Evolutionary conservation across 1,140 invertebrate species (phyloP), one percentile per base, ranked within the genome.

Genomic region (Lineus longissimus): DNA sequence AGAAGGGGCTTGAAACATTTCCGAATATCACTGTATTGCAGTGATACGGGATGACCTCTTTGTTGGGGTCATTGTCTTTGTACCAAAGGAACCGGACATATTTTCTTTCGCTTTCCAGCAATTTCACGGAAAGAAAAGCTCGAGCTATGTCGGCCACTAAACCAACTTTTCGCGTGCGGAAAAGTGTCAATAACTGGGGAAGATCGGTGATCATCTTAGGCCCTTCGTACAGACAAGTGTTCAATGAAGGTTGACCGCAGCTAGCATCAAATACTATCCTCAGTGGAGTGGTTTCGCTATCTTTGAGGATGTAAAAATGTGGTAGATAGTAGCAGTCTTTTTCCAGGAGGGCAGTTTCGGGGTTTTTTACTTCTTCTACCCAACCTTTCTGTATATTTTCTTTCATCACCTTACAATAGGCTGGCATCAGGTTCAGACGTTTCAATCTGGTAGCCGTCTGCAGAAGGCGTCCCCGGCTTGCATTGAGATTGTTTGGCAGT

Each of bases 11-110:
- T 6, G 19, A 23, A 7, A 51, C 47, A 51, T 51, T 51, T 19
- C 47, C 47, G 47, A 51, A 51, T 4, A 51, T 51, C 6, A 51
- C n/a, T n/a, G 47, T 51, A 51, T 51, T 51, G 47, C 47, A 67
- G 58, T 27, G 47, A 27, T 51, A 51, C n/a, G 47, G 47, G 6
- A 51, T n/a, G 6, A 51, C n/a, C 25, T 27, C 19, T n/a, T 51
- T 51, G 4, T 6, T 51, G 6, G 25, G n/a, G n/a, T 51, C 47
- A 27, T 51, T 51, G 25, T 51, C 25, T n/a, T 51, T 27, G 47
- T 51, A n/a, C 47, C 47, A 51, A 9, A 51, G 47, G n/a, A 51
- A 51, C 6, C 25, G 47, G n/a, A 51, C 47, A n/a, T 23, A 51
- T n/a, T 51, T 51, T n/a, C 47, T 51, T 9, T 51, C 47, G 4